These are phyloP conservation scores for Hypanus sabinus DNA, from an alignment of 2,113 vertebrate species.

Conservation along the genomic window DNA sequence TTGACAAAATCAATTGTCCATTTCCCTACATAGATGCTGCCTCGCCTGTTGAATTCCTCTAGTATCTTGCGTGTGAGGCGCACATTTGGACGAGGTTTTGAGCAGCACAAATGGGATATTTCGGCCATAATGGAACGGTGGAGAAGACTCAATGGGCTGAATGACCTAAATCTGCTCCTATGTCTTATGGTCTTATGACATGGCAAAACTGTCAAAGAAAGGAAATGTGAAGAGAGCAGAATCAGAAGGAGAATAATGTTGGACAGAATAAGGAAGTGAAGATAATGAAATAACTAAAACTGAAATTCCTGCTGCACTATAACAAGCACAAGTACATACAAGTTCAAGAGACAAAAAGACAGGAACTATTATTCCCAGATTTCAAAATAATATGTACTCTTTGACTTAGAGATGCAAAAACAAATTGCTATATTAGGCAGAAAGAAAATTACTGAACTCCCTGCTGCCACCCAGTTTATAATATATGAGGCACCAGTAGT, in stretches of 20 bases:
- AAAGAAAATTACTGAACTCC: not conserved
- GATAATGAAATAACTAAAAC: not conserved
- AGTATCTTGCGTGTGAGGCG: too few species aligned
- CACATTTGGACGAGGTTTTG: not conserved
- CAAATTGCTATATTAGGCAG: not conserved
- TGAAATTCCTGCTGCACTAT: not conserved
- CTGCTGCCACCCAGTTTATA: too few species aligned
- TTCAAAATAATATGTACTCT: not conserved
- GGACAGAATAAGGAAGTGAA: not conserved
- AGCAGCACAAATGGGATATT: not conserved
- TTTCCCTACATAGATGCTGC: too few species aligned
- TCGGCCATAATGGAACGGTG: too few species aligned
- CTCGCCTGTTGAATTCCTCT: too few species aligned
- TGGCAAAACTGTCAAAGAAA: not conserved
- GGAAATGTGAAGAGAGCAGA: too few species aligned
- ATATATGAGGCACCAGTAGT: too few species aligned
- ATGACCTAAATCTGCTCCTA: too few species aligned
- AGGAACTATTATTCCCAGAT: not conserved
- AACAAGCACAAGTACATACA: not conserved
- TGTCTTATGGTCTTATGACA: too few species aligned
- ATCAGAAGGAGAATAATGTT: not conserved
- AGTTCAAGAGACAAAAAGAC: not conserved
- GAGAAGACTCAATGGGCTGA: too few species aligned
- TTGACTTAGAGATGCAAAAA: not conserved
- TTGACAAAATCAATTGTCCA: too few species aligned